Evolutionary conservation across 1,140 invertebrate genomes (phyloP).

Genomic region (Hormaphis cornu): DNA sequence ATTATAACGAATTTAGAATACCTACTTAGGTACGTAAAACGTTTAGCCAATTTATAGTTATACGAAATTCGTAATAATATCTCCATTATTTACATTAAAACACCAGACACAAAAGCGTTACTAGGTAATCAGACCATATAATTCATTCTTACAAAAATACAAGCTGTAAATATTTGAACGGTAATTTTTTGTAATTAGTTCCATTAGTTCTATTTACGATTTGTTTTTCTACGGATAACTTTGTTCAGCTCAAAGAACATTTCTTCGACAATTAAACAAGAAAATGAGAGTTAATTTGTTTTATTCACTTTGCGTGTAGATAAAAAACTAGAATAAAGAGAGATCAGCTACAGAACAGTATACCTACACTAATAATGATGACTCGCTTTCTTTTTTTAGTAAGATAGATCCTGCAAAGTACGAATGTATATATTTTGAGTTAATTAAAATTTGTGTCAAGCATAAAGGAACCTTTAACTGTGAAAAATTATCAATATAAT

Average conservation of each 20-base stretch:
- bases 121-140: conserved; percentile 20
- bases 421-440: background rate
- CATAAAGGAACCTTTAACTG: too few relatives aligned
- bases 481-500: background rate
- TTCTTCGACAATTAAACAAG: background rate
- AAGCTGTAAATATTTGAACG: background rate
- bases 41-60: too few relatives aligned
- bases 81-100: background rate
- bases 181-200: conserved; percentile 25
- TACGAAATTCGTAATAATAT: too few relatives aligned
- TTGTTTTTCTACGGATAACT: conserved; percentile 5
- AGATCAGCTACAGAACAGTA: background rate
- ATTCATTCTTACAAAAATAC: background rate
- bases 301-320: background rate
- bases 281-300: background rate
- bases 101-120: background rate
- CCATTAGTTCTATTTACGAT: conserved; percentile 1
- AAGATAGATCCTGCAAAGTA: background rate
- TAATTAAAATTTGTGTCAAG: conserved; percentile 1
- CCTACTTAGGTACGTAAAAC: too few relatives aligned
- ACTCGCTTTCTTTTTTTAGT: conserved; percentile 4
- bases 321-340: conserved; percentile 17
- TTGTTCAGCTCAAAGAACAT: background rate
- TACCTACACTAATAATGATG: background rate
- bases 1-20: too few relatives aligned